Conservation (phyloP, 2,797 vertebrate genomes). For the Mormyrops attenuatus region DNA sequence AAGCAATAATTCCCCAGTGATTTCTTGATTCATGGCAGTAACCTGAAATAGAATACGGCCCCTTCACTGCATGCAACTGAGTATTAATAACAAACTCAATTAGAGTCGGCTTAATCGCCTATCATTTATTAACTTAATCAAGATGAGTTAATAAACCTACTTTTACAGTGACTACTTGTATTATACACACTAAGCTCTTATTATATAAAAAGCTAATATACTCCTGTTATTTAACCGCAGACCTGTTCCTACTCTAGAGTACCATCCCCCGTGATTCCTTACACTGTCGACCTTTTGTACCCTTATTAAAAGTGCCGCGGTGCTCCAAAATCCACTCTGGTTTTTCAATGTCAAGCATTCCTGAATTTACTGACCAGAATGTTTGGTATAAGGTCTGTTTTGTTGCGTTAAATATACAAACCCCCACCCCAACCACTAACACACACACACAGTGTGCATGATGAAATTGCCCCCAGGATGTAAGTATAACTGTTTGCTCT, state of each 20-base stretch:
- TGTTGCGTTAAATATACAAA: not conserved
- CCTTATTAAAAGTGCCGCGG: not conserved
- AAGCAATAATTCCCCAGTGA: not conserved
- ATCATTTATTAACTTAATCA: slow-evolving; percentile 8
- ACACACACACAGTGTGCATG: not conserved
- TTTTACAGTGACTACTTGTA: not conserved
- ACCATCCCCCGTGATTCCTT: not conserved
- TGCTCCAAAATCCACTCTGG: not conserved
- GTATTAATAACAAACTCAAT: slow-evolving; percentile 16
- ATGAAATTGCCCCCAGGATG: slow-evolving; percentile 1
- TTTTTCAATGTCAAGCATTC: not conserved
- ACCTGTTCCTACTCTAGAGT: not conserved
- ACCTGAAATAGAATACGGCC: not conserved
- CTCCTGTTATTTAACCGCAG: not conserved
- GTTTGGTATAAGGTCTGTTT: not conserved
- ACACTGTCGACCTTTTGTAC: not conserved
- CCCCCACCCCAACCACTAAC: not conserved
- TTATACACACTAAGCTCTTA: not conserved
- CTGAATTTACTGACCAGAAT: not conserved
- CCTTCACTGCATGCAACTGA: not conserved
- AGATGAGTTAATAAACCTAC: not conserved
- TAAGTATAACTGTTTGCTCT: not conserved
- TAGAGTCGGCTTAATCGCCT: slow-evolving; percentile 1
- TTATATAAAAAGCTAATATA: not conserved
- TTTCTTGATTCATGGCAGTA: slow-evolving; percentile 5